phyloP scores from a whole-genome alignment of 2,113 vertebrate genomes.

The Eurypyga helias region DNA sequence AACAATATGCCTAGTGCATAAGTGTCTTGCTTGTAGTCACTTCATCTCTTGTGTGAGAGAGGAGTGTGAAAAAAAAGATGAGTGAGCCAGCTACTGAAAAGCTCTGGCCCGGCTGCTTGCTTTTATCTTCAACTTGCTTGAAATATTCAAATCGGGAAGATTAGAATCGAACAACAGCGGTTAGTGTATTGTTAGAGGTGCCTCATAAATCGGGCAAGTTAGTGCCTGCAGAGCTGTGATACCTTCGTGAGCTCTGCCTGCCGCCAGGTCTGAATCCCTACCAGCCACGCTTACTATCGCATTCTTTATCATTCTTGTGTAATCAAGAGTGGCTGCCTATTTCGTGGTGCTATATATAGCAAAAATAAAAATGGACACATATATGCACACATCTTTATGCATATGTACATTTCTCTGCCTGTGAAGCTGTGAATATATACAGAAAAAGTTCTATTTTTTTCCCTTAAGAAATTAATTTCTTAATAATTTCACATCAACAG shows the following conservation, averaged over 20 bases:
- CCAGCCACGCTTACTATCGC: background rate
- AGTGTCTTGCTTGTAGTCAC: background rate
- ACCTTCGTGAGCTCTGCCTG: background rate
- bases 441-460: background rate
- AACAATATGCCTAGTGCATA: background rate
- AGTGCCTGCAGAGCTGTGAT: background rate
- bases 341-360: background rate
- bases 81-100: background rate
- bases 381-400: background rate
- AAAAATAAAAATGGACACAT: background rate
- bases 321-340: background rate
- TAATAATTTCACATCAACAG: background rate
- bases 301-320: background rate
- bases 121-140: background rate
- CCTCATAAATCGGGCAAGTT: background rate
- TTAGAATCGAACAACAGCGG: background rate
- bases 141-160: background rate
- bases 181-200: background rate
- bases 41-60: background rate
- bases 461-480: slow-evolving; percentile 40
- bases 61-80: background rate
- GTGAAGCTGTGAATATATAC: background rate
- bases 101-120: background rate
- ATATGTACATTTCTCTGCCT: background rate
- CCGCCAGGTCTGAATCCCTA: background rate